Conservation (phyloP, 2,113 vertebrate species). For the Oreochromis tanganicae region DNA sequence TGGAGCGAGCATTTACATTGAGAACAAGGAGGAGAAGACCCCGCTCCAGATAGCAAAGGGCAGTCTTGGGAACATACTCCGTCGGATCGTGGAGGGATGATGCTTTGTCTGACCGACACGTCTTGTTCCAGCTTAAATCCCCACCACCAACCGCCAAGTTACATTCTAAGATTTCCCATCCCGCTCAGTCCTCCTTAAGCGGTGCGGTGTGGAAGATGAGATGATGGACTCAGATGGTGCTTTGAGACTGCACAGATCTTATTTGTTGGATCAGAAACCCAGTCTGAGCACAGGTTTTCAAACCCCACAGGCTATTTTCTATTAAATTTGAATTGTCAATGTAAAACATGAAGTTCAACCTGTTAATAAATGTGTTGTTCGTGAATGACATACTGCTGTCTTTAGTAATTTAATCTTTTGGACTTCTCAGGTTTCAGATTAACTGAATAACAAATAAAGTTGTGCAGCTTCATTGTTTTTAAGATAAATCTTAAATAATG, state of each 20-base stretch:
- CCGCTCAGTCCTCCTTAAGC: not conserved
- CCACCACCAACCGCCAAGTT: not conserved
- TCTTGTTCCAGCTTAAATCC: not conserved
- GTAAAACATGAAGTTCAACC: not conserved
- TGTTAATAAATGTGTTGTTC: not conserved
- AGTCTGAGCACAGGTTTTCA: not conserved
- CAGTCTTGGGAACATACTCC: slow-evolving; percentile 79
- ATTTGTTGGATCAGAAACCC: not conserved
- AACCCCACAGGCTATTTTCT: slow-evolving; percentile 4
- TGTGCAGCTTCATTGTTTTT: not conserved
- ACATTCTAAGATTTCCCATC: not conserved
- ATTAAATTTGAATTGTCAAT: not conserved
- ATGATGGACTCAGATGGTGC: not conserved
- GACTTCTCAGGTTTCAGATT: not conserved
- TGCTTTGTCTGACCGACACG: not conserved
- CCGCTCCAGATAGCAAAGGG: slow-evolving; percentile 88
- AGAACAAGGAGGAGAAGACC: slow-evolving; percentile 95
- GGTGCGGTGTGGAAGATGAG: not conserved
- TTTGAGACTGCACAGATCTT: not conserved
- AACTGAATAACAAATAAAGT: not conserved
- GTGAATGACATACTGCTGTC: not conserved
- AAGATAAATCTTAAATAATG: not conserved
- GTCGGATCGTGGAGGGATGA: slow-evolving; percentile 85
- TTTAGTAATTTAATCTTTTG: not conserved
- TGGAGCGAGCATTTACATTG: slow-evolving; percentile 93